A percentile compares a stretch with the other conserved stretches of the same genome.
These are phyloP conservation scores for Rhipidura dahli DNA, from an alignment of 2,113 vertebrate species.

Conservation along the genomic window DNA sequence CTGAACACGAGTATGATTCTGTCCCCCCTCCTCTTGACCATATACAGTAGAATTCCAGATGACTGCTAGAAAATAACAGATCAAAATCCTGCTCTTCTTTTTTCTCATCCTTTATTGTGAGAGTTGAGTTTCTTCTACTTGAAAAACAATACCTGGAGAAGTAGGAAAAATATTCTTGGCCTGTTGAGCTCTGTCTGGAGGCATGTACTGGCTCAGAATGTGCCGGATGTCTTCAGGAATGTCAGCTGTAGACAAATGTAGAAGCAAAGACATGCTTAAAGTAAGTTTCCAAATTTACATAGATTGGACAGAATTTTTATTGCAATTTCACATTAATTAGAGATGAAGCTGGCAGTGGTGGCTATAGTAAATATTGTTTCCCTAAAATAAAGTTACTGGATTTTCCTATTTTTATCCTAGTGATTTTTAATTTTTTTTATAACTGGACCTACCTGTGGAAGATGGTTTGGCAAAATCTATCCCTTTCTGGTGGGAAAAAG, in stretches of 20 bases:
- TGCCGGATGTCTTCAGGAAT: background rate
- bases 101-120: background rate
- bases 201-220: background rate
- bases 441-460: background rate
- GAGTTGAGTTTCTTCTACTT: background rate
- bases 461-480: background rate
- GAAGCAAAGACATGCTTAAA: background rate
- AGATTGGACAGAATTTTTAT: background rate
- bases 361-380: background rate
- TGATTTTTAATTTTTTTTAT: background rate
- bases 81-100: background rate
- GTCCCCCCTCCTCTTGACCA: background rate
- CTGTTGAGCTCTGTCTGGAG: background rate
- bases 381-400: background rate
- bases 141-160: background rate
- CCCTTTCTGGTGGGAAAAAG: background rate
- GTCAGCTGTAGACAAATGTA: background rate
- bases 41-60: background rate
- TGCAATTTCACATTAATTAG: background rate
- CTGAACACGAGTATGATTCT: slow-evolving; percentile 41
- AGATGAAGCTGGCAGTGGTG: background rate
- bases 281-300: background rate
- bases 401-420: background rate
- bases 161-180: background rate
- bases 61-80: background rate